These are phyloP conservation scores for Neomorphus geoffroyi DNA, from an alignment of 2,797 vertebrate species.

Conservation along the genomic window DNA sequence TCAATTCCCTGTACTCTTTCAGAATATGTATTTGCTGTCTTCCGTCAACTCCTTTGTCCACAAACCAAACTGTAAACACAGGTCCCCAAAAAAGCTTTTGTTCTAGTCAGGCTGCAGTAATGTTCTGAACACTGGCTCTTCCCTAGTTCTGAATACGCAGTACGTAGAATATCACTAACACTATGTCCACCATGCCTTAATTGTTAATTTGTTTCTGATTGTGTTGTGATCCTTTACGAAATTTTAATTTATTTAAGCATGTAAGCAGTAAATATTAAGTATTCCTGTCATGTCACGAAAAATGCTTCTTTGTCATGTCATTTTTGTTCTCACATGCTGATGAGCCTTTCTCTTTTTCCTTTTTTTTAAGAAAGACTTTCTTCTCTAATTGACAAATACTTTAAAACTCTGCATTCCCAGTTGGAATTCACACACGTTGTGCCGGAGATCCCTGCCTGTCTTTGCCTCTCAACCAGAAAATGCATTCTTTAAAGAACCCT, in stretches of 20 bases:
- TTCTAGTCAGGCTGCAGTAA: not conserved
- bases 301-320: not conserved
- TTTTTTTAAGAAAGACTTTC: not conserved
- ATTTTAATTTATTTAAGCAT: not conserved
- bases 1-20: not conserved
- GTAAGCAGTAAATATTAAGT: not conserved
- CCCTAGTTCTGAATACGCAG: not conserved
- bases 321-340: not conserved
- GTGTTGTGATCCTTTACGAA: not conserved
- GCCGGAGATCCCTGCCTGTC: not conserved
- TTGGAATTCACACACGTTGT: not conserved
- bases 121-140: not conserved
- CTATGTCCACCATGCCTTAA: not conserved
- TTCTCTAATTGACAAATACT: not conserved
- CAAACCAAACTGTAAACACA: not conserved
- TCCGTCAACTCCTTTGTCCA: not conserved
- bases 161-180: not conserved
- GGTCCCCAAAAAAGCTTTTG: not conserved
- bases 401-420: not conserved
- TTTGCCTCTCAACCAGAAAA: not conserved
- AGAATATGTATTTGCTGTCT: not conserved
- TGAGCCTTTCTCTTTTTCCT: not conserved
- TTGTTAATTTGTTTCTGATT: not conserved
- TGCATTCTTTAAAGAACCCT: not conserved
- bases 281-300: not conserved